Base-by-base conservation (phyloP, 2,113 vertebrate species). In the Petaurus breviceps region DNA sequence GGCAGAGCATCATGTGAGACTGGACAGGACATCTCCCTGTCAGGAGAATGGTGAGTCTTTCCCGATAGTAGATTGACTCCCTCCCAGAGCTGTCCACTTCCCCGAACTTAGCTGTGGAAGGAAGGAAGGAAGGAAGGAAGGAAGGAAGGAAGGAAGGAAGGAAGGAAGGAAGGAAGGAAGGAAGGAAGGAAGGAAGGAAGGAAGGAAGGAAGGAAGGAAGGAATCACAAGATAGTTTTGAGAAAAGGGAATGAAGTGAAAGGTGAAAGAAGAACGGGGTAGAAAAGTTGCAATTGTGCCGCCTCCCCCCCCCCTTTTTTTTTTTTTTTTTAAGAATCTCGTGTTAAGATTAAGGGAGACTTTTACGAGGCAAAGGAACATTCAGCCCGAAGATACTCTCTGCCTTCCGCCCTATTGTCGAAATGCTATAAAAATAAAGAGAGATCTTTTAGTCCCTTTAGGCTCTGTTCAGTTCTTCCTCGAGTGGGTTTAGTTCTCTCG, bases 1-100 rank as follows among this genome's bases (percentile, higher is more conserved):
- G 98, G 97, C 97, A 68, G 99, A 99, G 55, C 99, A 99, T 96
- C 99, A 99, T 98, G 98, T 98, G 96, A 98, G 99, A 49, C 95
- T 99, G 97, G 99, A 99, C 93, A 98, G 99, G 98, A 98, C 99
- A 46, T 99, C 99, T 55, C 99, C 99, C 61, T 99, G 99, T 98
- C 99, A 99, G 96, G 99, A 99, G 95, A 98, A 97, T 97, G 99
- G 99, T 99, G 98, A 99, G 99, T 98, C 11, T 5, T 68, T 11
- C 0, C 90, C 51, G 51, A 16, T 90, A 61, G 37, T 77, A 77
- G 61, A 77, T n/a, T 77, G 61, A 77, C 61, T 77, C 61, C 61
- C 14, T 68, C 61, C 37, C 37, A 77, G 61, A n/a, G 61, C 61
- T n/a, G 37, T 77, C 61, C 37, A 77, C 61, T 77, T 77, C 14